phyloP scores from a whole-genome alignment of 2,888 invertebrate species.

The Pristionchus mayeri region DNA sequence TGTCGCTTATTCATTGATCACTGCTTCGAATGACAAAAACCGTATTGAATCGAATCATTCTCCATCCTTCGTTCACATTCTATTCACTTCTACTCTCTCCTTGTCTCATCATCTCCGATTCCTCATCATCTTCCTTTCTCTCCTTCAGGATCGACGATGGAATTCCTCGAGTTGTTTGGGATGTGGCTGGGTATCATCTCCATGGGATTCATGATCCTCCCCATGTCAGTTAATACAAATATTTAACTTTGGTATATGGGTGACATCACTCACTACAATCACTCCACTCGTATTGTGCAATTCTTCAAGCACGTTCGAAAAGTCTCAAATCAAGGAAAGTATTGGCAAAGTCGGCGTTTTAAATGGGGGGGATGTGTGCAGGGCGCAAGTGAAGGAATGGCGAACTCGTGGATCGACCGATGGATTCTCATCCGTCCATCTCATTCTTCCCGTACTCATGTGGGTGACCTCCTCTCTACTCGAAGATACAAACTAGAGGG shows the following conservation, averaged over 20 bases:
- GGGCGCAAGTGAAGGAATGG: conserved; percentile 66
- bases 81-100: no score
- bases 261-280: neutral
- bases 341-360: no score
- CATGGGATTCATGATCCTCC: conserved; percentile 47
- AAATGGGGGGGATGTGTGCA: no score
- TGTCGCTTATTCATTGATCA: neutral
- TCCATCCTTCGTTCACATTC: no score
- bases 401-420: conserved; percentile 71
- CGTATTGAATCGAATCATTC: no score
- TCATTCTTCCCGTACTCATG: conserved; percentile 72
- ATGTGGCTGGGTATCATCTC: conserved; percentile 32
- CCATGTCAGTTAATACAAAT: neutral
- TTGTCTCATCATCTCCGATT: no score
- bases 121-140: neutral
- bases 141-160: neutral
- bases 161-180: conserved; percentile 34
- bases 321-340: no score
- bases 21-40: neutral
- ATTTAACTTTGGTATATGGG: no score
- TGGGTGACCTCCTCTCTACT: conserved; percentile 50
- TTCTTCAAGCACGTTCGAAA: no score
- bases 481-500: neutral
- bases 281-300: no score
- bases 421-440: conserved; percentile 73